Evolutionary conservation across 2,888 invertebrate species (phyloP).

Genomic region (Eristalis arbustorum): DNA sequence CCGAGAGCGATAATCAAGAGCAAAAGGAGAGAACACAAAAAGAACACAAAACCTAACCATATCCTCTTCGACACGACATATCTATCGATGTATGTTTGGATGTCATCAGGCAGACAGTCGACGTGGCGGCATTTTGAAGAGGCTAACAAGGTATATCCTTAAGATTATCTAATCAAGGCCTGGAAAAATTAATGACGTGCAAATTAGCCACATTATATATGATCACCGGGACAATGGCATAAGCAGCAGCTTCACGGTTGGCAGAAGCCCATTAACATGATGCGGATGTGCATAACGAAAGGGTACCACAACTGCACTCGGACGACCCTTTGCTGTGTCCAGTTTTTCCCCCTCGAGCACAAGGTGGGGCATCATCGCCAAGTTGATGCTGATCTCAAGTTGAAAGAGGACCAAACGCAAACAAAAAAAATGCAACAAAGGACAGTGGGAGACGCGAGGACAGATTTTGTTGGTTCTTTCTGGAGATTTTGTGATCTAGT

Average conservation of each 20-base stretch:
- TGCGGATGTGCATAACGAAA: constrained; percentile 68
- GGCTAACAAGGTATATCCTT: constrained; percentile 65
- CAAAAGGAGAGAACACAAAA: background rate
- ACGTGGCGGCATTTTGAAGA: constrained; percentile 46
- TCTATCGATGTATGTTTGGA: constrained; percentile 15
- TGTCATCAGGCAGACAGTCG: constrained; percentile 24
- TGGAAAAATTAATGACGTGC: constrained; percentile 68
- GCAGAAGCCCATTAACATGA: constrained; percentile 65
- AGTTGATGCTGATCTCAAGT: constrained; percentile 53
- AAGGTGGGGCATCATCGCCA: constrained; percentile 56
- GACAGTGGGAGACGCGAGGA: constrained; percentile 31
- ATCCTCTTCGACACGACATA: constrained; percentile 42
- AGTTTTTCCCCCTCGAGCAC: constrained; percentile 12
- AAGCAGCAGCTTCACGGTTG: constrained; percentile 56
- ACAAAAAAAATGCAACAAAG: background rate
- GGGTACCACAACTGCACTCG: constrained; percentile 63
- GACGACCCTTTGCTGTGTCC: constrained; percentile 40
- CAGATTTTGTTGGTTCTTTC: constrained; percentile 43
- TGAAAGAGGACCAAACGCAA: background rate
- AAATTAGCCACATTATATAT: constrained; percentile 69
- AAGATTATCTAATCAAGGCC: constrained; percentile 67
- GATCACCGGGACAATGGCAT: constrained; percentile 62
- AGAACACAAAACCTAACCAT: background rate
- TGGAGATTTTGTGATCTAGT: constrained; percentile 35
- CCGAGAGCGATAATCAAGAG: constrained; percentile 29